phyloP scores from a whole-genome alignment of 2,888 invertebrate genomes.

The Zootermopsis nevadensis region DNA sequence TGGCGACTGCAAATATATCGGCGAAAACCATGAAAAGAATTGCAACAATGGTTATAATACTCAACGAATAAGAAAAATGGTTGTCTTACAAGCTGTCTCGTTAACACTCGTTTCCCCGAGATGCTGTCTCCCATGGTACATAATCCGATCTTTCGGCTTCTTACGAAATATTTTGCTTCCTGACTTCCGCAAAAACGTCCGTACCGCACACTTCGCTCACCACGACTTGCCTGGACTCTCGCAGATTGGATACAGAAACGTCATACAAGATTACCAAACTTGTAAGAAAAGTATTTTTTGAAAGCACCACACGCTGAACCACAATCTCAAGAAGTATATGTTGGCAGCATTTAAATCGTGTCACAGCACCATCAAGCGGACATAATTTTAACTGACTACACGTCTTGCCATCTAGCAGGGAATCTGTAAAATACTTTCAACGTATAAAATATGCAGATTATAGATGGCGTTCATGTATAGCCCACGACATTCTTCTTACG shows the following conservation, averaged over 20 bases:
- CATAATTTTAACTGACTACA: background rate
- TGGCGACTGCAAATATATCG: conserved; percentile 64
- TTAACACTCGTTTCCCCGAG: conserved; percentile 56
- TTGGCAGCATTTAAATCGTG: background rate
- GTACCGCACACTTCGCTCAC: conserved; percentile 30
- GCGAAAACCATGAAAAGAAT: conserved; percentile 40
- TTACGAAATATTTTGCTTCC: conserved; percentile 34
- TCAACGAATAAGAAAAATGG: background rate
- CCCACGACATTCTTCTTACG: too few species aligned
- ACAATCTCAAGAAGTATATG: conserved; percentile 4
- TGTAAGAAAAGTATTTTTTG: conserved; percentile 33
- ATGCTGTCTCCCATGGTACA: conserved; percentile 46
- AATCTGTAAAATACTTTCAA: background rate
- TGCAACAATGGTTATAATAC: conserved; percentile 28
- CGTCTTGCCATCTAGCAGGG: background rate
- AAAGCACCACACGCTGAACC: background rate
- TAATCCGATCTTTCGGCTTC: conserved; percentile 22
- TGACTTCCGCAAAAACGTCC: conserved; percentile 22
- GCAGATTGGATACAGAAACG: conserved; percentile 36
- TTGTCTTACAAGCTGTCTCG: conserved; percentile 71
- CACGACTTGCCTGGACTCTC: conserved; percentile 35
- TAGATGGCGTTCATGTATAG: background rate
- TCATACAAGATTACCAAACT: conserved; percentile 36
- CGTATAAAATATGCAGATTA: background rate
- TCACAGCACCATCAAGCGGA: conserved; percentile 11